Evolutionary conservation across 2,113 vertebrate genomes (phyloP).

Genomic region (Toxostoma redivivum): DNA sequence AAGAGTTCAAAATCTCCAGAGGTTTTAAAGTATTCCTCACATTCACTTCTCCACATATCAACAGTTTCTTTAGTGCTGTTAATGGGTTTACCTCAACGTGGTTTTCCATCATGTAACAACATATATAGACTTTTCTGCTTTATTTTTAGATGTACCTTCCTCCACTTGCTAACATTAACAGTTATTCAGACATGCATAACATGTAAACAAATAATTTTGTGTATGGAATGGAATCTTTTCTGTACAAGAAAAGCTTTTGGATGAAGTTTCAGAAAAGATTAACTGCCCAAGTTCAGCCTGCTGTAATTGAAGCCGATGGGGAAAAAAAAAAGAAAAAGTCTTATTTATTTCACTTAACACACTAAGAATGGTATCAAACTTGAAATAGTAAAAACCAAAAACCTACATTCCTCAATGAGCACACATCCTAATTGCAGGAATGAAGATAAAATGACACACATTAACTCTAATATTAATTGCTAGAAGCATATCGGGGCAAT

Average conservation of each 20-base stretch:
- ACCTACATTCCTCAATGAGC: not conserved
- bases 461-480: not conserved
- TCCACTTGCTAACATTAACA: not conserved
- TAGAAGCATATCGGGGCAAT: not conserved
- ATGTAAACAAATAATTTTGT: not conserved
- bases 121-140: not conserved
- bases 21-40: not conserved
- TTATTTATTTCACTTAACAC: not conserved
- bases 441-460: not conserved
- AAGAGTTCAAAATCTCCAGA: not conserved
- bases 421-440: not conserved
- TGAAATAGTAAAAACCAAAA: not conserved
- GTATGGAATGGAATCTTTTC: not conserved
- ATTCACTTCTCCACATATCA: not conserved
- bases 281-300: not conserved
- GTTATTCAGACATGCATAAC: not conserved
- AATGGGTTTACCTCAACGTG: not conserved
- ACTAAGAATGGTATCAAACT: not conserved
- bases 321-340: not conserved
- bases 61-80: not conserved
- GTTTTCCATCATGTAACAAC: not conserved
- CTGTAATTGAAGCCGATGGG: not conserved
- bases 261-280: not conserved
- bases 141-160: not conserved
- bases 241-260: not conserved